Percentiles rank a stretch among this genome's conserved stretches.
phyloP scores from a whole-genome alignment of 2,113 vertebrate genomes.

The Lophotis ruficrista region DNA sequence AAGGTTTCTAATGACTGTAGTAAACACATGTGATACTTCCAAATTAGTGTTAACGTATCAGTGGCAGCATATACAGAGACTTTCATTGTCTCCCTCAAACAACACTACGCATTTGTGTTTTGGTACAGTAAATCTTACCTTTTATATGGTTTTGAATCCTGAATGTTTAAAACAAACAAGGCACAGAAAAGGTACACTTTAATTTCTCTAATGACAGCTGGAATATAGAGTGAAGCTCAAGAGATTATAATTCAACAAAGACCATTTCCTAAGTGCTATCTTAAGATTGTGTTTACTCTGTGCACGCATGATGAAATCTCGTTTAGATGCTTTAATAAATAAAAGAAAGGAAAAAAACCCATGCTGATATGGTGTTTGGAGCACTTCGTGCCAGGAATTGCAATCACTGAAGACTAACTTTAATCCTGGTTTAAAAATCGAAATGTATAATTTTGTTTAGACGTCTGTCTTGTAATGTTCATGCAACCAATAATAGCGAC shows the following conservation, averaged over 20 bases:
- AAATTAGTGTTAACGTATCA: background rate
- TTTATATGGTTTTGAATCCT: background rate
- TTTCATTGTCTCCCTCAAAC: background rate
- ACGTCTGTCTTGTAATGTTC: accelerated
- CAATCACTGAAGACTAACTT: background rate
- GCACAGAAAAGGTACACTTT: background rate
- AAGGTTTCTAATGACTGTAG: background rate
- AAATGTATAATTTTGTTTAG: background rate
- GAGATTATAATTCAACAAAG: background rate
- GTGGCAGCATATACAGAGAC: background rate
- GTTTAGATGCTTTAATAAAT: background rate
- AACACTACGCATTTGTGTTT: background rate
- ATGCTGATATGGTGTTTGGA: background rate
- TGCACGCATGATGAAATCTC: background rate
- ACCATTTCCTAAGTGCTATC: background rate
- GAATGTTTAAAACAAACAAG: conserved; percentile 3
- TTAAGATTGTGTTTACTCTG: background rate
- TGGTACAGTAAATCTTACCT: conserved; percentile 1
- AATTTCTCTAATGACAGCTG: background rate
- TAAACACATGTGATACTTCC: background rate
- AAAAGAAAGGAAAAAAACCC: background rate
- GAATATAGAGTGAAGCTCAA: background rate
- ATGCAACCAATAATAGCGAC: background rate
- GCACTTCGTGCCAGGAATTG: background rate
- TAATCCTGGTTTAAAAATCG: background rate